Percentiles rank a stretch among this genome's conserved stretches.
Evolutionary conservation across 2,113 vertebrate species (phyloP).

Genomic region (Sceloporus tristichus): DNA sequence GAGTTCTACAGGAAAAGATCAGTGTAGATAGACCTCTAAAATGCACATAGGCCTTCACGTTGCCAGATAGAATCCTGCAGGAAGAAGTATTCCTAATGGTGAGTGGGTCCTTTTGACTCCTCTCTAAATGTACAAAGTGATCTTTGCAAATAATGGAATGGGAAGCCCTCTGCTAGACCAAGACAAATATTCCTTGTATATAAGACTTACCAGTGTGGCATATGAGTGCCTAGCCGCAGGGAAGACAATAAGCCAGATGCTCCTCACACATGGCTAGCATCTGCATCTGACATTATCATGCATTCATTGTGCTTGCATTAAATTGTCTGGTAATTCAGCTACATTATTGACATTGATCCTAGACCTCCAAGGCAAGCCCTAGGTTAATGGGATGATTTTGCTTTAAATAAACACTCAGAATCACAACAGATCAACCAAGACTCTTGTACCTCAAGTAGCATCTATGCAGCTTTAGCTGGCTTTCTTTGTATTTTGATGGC

Average conservation of each 20-base stretch:
- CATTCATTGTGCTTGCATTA: conserved; percentile 11
- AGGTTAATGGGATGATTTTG: conserved; percentile 33
- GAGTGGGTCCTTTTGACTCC: background rate
- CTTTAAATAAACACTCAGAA: background rate
- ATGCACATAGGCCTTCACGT: too few species aligned
- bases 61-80: background rate
- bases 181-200: background rate
- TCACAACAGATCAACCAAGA: background rate
- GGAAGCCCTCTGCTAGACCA: background rate
- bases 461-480: background rate
- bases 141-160: background rate
- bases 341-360: conserved; percentile 18
- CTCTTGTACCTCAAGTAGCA: background rate
- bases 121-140: background rate
- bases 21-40: background rate
- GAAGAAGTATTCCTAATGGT: background rate
- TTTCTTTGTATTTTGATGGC: background rate
- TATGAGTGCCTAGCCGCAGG: conserved; percentile 13
- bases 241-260: conserved; percentile 29
- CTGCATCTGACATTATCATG: conserved; percentile 13
- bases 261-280: conserved; percentile 24
- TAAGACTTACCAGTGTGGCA: background rate
- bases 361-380: conserved; percentile 17
- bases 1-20: background rate
- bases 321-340: conserved; percentile 8